Evolutionary conservation across 2,113 vertebrate species (phyloP).

Genomic region (Pelecanus crispus): DNA sequence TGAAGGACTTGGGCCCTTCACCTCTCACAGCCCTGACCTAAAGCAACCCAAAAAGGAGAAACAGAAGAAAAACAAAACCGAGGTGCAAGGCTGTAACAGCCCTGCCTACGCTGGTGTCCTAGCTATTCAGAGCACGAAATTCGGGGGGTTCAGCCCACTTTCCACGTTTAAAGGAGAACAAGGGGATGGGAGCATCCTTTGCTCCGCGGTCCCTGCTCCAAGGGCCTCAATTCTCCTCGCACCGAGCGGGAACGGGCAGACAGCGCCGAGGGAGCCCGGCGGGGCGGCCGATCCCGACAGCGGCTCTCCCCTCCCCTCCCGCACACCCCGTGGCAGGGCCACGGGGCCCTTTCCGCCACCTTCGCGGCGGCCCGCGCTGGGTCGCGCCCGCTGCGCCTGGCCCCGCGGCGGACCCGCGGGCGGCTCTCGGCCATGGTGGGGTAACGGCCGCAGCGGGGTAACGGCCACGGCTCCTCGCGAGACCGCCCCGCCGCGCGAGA

Average conservation of each 20-base stretch:
- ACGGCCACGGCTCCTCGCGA: too few relatives aligned
- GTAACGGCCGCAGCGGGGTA: neutral
- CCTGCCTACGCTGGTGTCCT: neutral
- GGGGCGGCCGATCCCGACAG: fast-evolving
- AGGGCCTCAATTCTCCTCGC: neutral
- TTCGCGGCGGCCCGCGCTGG: fast-evolving
- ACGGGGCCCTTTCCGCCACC: fast-evolving
- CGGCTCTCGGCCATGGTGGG: neutral
- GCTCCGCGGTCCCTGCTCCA: too few relatives aligned
- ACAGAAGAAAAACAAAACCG: neutral
- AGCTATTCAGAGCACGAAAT: fast-evolving
- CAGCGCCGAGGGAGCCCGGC: too few relatives aligned
- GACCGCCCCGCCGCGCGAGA: neutral
- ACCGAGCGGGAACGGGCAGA: too few relatives aligned
- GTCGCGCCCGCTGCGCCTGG: neutral
- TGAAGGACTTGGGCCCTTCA: fast-evolving
- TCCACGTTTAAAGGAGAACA: fast-evolving
- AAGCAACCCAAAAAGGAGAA: neutral
- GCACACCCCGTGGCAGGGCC: neutral
- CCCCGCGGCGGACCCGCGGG: fast-evolving
- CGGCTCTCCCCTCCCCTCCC: neutral
- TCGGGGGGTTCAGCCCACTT: fast-evolving
- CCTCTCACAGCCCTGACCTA: neutral
- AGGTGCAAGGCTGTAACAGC: too few relatives aligned
- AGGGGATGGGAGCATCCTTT: fast-evolving